phyloP scores from a whole-genome alignment of 2,888 invertebrate species.

The Xanthorhoe designata region DNA sequence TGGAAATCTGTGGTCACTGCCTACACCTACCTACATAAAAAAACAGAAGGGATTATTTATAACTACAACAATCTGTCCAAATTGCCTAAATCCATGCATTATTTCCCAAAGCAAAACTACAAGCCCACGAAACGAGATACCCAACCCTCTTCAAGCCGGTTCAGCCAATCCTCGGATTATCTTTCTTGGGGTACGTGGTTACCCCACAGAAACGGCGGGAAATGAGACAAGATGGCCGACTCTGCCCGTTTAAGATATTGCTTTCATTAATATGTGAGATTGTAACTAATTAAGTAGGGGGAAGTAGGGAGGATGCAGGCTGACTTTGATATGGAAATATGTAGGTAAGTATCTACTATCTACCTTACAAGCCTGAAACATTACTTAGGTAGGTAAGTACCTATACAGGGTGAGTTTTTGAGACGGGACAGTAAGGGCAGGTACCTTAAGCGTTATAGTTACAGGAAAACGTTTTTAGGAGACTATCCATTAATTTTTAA shows the following conservation, averaged over 20 bases:
- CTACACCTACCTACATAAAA: too few relatives aligned
- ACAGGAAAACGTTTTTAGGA: too few relatives aligned
- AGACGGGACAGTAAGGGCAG: too few relatives aligned
- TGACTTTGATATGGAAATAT: background rate
- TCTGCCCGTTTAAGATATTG: conserved; percentile 56
- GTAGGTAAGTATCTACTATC: background rate
- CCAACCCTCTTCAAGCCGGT: conserved; percentile 51
- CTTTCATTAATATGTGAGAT: conserved; percentile 54
- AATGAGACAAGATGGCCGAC: conserved; percentile 74
- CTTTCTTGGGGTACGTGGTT: conserved; percentile 61
- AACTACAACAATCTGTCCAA: background rate
- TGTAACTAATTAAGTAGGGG: conserved; percentile 50
- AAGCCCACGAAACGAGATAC: conserved; percentile 57
- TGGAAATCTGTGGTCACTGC: too few relatives aligned
- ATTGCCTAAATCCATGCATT: conserved; percentile 25
- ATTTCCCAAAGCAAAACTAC: conserved; percentile 35
- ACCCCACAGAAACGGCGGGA: conserved; percentile 60
- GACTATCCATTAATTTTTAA: too few relatives aligned
- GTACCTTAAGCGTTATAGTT: too few relatives aligned
- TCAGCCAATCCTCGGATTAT: conserved; percentile 74
- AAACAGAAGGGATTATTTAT: background rate
- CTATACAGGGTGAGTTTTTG: too few relatives aligned
- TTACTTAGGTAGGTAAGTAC: background rate
- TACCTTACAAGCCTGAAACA: background rate
- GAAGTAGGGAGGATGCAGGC: conserved; percentile 13